phyloP scores from a whole-genome alignment of 2,888 invertebrate species.

The Sarcophaga subvicina region DNA sequence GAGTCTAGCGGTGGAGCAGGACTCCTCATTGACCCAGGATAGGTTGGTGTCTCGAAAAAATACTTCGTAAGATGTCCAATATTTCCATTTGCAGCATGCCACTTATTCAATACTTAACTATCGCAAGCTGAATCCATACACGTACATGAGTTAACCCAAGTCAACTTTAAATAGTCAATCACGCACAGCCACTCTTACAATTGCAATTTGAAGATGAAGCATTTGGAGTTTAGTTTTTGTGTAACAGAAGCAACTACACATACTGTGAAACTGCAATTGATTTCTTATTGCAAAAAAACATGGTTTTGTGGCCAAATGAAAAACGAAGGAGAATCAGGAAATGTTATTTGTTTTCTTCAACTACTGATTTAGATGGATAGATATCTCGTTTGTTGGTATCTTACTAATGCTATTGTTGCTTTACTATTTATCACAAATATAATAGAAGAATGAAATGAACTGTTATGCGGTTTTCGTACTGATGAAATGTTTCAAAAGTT shows the following conservation, averaged over 20 bases:
- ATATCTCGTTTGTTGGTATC: background rate
- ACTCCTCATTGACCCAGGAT: too few species aligned
- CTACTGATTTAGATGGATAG: background rate
- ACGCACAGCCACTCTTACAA: background rate
- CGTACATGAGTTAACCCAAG: background rate
- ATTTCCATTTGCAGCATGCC: too few species aligned
- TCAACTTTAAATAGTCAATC: too few species aligned
- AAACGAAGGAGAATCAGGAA: slow-evolving; percentile 21
- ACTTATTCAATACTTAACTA: too few species aligned
- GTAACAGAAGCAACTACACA: background rate
- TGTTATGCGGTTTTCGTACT: slow-evolving; percentile 38
- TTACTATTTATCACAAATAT: slow-evolving; percentile 6
- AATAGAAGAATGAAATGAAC: slow-evolving; percentile 17
- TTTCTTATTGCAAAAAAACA: background rate
- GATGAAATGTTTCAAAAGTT: slow-evolving; percentile 27
- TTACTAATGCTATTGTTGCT: background rate
- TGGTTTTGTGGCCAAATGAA: slow-evolving; percentile 49
- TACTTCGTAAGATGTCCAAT: too few species aligned
- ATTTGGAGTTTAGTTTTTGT: background rate
- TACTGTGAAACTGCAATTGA: slow-evolving; percentile 7
- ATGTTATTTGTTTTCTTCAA: slow-evolving; percentile 18
- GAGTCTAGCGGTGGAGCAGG: too few species aligned
- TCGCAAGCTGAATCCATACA: too few species aligned
- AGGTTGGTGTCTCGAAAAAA: too few species aligned
- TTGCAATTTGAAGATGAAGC: background rate